Conservation (phyloP, 2,888 invertebrate species). For the Sphecodes monilicornis region DNA sequence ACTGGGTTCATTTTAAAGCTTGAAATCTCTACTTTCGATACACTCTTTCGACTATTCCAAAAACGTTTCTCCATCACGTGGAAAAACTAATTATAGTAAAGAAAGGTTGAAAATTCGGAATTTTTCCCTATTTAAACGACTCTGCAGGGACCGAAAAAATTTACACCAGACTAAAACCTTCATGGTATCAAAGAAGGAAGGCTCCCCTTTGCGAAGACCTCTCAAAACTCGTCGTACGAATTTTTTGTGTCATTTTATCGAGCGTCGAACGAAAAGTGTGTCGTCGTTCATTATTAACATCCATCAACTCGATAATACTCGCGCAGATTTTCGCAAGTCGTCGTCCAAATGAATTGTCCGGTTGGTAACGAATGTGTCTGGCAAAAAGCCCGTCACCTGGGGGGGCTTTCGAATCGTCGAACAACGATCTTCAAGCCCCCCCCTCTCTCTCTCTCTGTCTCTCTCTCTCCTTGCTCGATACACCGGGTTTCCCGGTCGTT, state of each 20-base stretch:
- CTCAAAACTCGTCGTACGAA: no score
- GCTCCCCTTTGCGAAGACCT: no score
- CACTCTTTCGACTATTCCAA: not conserved
- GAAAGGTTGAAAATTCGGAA: no score
- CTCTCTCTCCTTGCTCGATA: not conserved
- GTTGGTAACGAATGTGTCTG: constrained; percentile 30
- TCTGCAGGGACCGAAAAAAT: no score
- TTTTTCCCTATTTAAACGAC: no score
- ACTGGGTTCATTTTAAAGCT: no score
- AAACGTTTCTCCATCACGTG: no score
- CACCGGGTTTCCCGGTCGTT: constrained; percentile 29
- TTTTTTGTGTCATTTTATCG: not conserved
- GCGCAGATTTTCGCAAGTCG: not conserved
- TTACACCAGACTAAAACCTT: no score
- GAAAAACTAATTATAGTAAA: no score
- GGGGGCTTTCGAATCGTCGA: constrained; percentile 60
- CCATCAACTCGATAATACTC: not conserved
- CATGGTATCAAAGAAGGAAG: no score
- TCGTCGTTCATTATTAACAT: not conserved
- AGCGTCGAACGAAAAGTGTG: not conserved
- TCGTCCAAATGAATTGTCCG: not conserved
- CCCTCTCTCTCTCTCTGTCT: no score
- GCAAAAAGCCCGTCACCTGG: constrained; percentile 51
- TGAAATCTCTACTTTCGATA: not conserved
- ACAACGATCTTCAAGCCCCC: not conserved